Percentiles rank a stretch among this genome's conserved stretches.
Conservation (phyloP, 2,797 vertebrate species). For the Pterois miles region DNA sequence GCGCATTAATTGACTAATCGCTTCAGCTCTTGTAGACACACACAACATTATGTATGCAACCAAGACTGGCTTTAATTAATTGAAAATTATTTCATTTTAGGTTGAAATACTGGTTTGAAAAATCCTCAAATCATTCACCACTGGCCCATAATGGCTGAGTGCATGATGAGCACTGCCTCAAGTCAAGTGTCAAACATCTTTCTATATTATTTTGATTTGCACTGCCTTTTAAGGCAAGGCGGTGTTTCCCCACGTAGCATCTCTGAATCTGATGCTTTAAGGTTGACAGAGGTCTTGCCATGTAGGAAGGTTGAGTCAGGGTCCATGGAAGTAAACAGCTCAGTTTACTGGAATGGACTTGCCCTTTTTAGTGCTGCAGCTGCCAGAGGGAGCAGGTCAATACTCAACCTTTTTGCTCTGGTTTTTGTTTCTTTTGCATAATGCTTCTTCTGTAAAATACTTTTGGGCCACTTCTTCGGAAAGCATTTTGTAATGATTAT, state of each 20-base stretch:
- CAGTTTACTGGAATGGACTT: conserved; percentile 29
- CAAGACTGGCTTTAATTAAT: background rate
- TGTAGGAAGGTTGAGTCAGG: conserved; percentile 42
- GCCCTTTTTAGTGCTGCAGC: background rate
- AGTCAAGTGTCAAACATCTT: background rate
- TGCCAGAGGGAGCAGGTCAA: background rate
- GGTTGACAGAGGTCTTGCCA: conserved; percentile 43
- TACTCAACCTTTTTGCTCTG: background rate
- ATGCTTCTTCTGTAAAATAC: background rate
- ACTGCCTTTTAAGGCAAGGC: conserved; percentile 34
- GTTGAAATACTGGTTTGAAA: background rate
- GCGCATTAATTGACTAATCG: background rate
- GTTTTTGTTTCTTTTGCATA: background rate
- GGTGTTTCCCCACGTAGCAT: background rate
- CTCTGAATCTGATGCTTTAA: conserved; percentile 31
- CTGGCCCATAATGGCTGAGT: background rate
- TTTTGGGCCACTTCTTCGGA: background rate
- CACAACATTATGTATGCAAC: background rate
- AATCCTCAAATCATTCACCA: background rate
- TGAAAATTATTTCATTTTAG: background rate
- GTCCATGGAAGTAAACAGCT: conserved; percentile 51
- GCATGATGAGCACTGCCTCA: background rate
- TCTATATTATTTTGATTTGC: background rate
- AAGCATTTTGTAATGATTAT: background rate
- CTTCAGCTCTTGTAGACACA: background rate